Evolutionary conservation across 1,140 invertebrate species (phyloP).

Genomic region (Drosophila littoralis): DNA sequence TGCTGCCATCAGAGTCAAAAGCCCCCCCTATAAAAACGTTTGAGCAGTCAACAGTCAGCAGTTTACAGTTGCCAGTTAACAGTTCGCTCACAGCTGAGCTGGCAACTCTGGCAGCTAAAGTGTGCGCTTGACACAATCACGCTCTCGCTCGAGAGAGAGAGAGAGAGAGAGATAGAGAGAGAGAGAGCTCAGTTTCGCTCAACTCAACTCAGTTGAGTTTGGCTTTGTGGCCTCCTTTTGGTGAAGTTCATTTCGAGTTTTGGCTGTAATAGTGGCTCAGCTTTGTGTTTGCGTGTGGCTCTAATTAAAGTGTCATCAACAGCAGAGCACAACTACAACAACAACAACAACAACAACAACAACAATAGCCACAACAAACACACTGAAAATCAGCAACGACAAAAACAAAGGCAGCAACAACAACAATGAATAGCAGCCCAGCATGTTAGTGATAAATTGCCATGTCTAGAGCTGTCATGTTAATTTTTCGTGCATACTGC

Average conservation of each 20-base stretch:
- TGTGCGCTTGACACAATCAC: conserved; percentile 69
- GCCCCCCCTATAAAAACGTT: neutral
- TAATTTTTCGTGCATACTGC: conserved; percentile 78
- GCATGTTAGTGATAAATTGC: conserved; percentile 80
- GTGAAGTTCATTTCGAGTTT: conserved; percentile 3
- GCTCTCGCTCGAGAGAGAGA: conserved; percentile 3
- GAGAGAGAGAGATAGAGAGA: conserved; percentile 10
- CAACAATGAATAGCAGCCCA: conserved; percentile 51
- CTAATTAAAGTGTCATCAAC: conserved; percentile 82
- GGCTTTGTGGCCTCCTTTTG: neutral
- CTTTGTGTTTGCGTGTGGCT: conserved; percentile 76
- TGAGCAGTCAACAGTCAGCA: conserved; percentile 14
- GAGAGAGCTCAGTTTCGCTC: conserved; percentile 16
- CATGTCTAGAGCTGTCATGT: conserved; percentile 80
- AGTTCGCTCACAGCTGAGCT: conserved; percentile 3
- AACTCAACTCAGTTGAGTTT: conserved; percentile 3
- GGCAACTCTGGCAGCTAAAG: conserved; percentile 65
- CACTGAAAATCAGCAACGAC: too few species aligned
- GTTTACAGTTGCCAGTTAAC: conserved; percentile 25
- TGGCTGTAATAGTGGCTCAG: conserved; percentile 13
- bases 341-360: conserved; percentile 26
- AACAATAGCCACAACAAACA: too few species aligned
- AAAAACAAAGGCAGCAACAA: conserved; percentile 13
- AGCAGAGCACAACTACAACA: conserved; percentile 39
- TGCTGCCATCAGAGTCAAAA: conserved; percentile 38